phyloP scores from a whole-genome alignment of 2,888 invertebrate species.

The Oscheius onirici region DNA sequence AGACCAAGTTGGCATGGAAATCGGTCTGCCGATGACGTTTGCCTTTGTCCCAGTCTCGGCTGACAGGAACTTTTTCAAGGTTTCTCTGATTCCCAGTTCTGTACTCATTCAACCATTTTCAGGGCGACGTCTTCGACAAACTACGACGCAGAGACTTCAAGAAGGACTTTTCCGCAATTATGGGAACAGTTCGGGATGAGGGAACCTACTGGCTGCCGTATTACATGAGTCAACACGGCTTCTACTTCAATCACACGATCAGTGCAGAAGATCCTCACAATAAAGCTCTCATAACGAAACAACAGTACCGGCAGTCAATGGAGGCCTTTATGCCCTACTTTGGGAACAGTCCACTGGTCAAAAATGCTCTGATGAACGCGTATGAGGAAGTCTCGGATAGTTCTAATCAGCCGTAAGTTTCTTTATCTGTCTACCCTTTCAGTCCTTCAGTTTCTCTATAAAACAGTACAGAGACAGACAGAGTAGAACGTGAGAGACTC shows the following conservation, averaged over 20 bases:
- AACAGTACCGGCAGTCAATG: slow-evolving; percentile 64
- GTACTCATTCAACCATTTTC: slow-evolving; percentile 73
- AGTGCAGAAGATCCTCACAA: slow-evolving; percentile 67
- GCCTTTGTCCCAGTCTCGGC: slow-evolving; percentile 93
- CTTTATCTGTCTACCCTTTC: no score
- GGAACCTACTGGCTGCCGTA: slow-evolving; percentile 77
- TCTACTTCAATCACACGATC: slow-evolving; percentile 69
- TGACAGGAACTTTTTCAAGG: slow-evolving; percentile 80
- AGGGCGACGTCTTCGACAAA: slow-evolving; percentile 80
- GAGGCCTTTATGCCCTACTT: slow-evolving; percentile 70
- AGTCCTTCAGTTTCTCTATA: no score
- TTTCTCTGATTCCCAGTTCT: slow-evolving; percentile 13
- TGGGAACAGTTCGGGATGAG: slow-evolving; percentile 89
- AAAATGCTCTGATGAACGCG: slow-evolving; percentile 67
- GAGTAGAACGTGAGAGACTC: no score
- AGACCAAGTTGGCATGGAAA: slow-evolving; percentile 63
- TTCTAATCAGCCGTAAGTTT: slow-evolving; percentile 34
- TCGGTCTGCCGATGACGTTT: slow-evolving; percentile 77
- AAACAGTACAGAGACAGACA: no score
- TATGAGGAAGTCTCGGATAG: slow-evolving; percentile 62
- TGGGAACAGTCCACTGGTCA: slow-evolving; percentile 63
- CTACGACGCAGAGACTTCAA: slow-evolving; percentile 79
- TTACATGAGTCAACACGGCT: slow-evolving; percentile 66
- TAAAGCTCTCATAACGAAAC: slow-evolving; percentile 51
- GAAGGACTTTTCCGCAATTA: slow-evolving; percentile 84